Evolutionary conservation across 2,888 invertebrate species (phyloP).

Genomic region (Cheiracanthium punctorium): DNA sequence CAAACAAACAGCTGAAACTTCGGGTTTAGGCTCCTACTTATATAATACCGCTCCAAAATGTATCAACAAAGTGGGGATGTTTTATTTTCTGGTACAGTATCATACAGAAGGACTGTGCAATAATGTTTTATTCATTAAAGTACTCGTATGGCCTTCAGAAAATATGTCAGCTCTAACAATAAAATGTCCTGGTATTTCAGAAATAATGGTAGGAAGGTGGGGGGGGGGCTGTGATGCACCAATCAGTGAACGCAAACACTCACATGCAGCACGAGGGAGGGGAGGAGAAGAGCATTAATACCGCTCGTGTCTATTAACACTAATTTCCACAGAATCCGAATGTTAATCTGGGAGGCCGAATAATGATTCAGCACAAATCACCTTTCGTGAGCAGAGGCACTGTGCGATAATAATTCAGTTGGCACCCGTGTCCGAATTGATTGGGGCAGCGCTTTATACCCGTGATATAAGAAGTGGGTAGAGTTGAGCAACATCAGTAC

Average conservation of each 20-base stretch:
- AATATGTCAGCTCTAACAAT: too few species aligned
- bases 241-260: background rate
- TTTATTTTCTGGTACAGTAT: too few species aligned
- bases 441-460: background rate
- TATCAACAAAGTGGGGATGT: too few species aligned
- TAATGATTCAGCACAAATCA: slow-evolving; percentile 13
- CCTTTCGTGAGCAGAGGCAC: slow-evolving; percentile 6
- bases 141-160: too few species aligned
- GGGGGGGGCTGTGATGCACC: background rate
- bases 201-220: too few species aligned
- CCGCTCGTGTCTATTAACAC: background rate
- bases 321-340: background rate
- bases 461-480: background rate
- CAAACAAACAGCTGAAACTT: too few species aligned
- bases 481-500: background rate
- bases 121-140: too few species aligned
- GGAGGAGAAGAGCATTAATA: background rate
- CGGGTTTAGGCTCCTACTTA: too few species aligned
- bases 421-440: slow-evolving; percentile 17
- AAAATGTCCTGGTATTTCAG: too few species aligned
- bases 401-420: background rate
- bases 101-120: too few species aligned
- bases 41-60: too few species aligned
- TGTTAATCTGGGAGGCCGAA: background rate
- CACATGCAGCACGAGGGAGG: background rate